Conservation (phyloP, 2,888 invertebrate genomes). For the Aquatica leii region DNA sequence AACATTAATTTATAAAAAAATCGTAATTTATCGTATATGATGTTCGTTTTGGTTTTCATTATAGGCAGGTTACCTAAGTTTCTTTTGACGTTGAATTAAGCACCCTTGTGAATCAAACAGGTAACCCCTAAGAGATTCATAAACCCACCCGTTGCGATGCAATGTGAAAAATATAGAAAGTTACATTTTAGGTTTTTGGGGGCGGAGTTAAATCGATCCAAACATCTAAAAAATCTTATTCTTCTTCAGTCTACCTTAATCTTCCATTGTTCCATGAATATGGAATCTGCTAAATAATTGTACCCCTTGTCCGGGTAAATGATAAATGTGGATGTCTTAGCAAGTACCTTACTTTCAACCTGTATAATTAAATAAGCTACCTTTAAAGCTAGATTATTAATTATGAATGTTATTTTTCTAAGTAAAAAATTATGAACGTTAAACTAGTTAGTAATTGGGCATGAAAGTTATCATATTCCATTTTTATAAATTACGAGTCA, state of each 20-base stretch:
- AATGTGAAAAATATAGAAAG: conserved; percentile 50
- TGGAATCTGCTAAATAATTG: conserved; percentile 54
- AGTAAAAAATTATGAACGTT: too few species aligned
- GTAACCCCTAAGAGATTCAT: conserved; percentile 26
- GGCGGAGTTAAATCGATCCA: conserved; percentile 54
- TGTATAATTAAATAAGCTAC: conserved; percentile 20
- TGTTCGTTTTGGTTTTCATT: not conserved
- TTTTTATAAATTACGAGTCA: conserved; percentile 7
- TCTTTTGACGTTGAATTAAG: not conserved
- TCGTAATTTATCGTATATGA: too few species aligned
- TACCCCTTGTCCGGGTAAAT: conserved; percentile 42
- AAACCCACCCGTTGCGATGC: conserved; percentile 50
- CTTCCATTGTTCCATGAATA: conserved; percentile 52
- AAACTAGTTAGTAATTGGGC: too few species aligned
- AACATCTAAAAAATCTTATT: conserved; percentile 54
- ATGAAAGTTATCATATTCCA: too few species aligned
- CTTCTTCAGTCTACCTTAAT: conserved; percentile 41
- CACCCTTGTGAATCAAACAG: conserved; percentile 22
- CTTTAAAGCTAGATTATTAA: too few species aligned
- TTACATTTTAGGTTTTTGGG: conserved; percentile 48
- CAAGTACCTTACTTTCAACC: conserved; percentile 2
- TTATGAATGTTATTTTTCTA: too few species aligned
- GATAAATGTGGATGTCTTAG: conserved; percentile 41
- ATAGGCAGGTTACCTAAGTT: conserved; percentile 6
- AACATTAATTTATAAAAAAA: too few species aligned